Evolutionary conservation across 2,797 vertebrate genomes (phyloP).

Genomic region (Bucorvus abyssinicus): DNA sequence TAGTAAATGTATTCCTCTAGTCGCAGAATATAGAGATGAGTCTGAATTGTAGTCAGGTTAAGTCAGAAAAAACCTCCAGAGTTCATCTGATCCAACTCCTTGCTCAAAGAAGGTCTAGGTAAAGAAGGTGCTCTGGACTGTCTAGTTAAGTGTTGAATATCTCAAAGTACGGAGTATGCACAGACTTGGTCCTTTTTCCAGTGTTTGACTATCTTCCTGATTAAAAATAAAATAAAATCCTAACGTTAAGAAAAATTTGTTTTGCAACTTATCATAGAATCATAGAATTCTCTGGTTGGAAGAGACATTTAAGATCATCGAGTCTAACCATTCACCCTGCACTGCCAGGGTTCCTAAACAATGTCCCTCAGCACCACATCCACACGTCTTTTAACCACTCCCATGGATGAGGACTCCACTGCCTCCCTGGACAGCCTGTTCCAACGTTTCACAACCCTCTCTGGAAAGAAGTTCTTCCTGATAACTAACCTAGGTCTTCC

Average conservation of each 20-base stretch:
- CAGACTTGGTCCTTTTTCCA: neutral
- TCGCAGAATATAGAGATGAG: neutral
- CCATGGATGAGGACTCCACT: too few species aligned
- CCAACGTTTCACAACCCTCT: too few species aligned
- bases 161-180: neutral
- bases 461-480: too few species aligned
- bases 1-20: neutral
- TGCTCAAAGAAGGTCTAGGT: neutral
- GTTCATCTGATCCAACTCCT: neutral
- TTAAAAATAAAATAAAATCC: neutral
- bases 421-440: too few species aligned
- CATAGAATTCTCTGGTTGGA: too few species aligned
- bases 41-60: neutral
- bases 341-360: too few species aligned
- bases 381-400: too few species aligned
- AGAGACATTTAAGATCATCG: too few species aligned
- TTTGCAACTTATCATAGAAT: neutral
- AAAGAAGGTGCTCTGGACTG: neutral
- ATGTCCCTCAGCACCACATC: too few species aligned
- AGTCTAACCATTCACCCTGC: too few species aligned
- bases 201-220: neutral
- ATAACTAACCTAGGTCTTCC: too few species aligned
- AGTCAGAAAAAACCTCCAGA: neutral
- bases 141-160: neutral
- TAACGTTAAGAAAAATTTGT: neutral